Conservation (phyloP, 2,888 invertebrate genomes). For the Drosophila putrida region DNA sequence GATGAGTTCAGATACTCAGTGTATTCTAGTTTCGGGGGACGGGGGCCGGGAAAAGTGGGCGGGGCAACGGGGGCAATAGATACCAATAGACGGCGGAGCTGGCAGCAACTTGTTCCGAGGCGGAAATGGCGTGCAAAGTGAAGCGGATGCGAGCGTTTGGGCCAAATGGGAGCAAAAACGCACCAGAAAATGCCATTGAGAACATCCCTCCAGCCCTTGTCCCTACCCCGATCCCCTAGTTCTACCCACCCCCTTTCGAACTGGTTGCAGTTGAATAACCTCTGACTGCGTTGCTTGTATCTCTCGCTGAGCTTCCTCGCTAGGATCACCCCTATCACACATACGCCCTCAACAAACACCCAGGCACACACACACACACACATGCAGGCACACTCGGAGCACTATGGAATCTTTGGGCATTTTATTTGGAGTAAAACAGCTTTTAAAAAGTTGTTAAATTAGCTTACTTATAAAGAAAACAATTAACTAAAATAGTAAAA, state of each 20-base stretch:
- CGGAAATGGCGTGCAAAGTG: slow-evolving; percentile 79
- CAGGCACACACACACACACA: slow-evolving; percentile 16
- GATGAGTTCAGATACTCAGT: slow-evolving; percentile 26
- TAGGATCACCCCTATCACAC: slow-evolving; percentile 52
- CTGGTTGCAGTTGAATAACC: slow-evolving; percentile 75
- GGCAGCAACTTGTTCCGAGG: slow-evolving; percentile 63
- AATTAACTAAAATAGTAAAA: too few relatives aligned
- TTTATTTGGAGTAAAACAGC: too few relatives aligned
- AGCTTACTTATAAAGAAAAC: too few relatives aligned
- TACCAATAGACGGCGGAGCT: slow-evolving; percentile 54
- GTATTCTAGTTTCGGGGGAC: slow-evolving; percentile 33
- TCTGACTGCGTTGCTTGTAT: slow-evolving; percentile 54
- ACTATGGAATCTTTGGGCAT: too few relatives aligned
- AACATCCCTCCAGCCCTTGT: neutral
- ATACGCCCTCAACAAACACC: slow-evolving; percentile 11
- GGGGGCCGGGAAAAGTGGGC: too few relatives aligned
- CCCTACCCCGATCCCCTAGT: too few relatives aligned
- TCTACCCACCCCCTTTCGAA: neutral
- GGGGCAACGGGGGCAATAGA: slow-evolving; percentile 41
- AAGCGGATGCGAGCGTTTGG: slow-evolving; percentile 76
- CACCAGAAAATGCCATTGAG: slow-evolving; percentile 61
- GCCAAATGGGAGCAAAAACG: slow-evolving; percentile 75
- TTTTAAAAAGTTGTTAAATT: too few relatives aligned
- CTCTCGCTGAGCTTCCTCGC: slow-evolving; percentile 31
- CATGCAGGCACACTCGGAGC: slow-evolving; percentile 12